These are phyloP conservation scores for Aspidiotus destructor DNA, from an alignment of 2,888 invertebrate species.

Conservation along the genomic window DNA sequence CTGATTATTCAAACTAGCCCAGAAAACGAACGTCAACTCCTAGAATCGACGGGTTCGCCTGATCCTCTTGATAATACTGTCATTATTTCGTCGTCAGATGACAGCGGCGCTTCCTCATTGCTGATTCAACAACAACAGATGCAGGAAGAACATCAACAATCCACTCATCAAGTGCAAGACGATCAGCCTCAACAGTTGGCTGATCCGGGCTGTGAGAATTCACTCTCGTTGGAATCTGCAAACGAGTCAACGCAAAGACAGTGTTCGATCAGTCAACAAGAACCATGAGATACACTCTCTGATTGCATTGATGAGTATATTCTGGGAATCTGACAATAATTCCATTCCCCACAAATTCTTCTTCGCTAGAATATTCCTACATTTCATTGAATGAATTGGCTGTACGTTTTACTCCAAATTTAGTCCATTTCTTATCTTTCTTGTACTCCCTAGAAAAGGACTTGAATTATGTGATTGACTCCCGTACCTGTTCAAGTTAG, in stretches of 20 bases:
- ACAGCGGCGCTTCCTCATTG: conserved; percentile 3
- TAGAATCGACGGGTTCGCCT: background rate
- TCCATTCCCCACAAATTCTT: no score
- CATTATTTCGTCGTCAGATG: conserved; percentile 11
- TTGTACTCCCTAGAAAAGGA: no score
- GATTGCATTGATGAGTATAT: conserved; percentile 30
- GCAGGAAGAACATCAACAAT: conserved; percentile 8
- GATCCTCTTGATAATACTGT: conserved; percentile 22
- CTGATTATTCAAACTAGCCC: conserved; percentile 19
- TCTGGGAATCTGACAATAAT: conserved; percentile 11
- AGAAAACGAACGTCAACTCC: conserved; percentile 5
- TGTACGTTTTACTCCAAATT: background rate
- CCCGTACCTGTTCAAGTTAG: no score
- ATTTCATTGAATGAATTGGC: background rate
- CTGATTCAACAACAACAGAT: conserved; percentile 22
- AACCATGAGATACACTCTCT: conserved; percentile 26
- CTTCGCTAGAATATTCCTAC: no score
- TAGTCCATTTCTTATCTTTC: no score
- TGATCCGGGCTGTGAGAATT: no score
- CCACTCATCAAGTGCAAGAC: background rate
- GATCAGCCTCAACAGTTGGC: conserved; percentile 10
- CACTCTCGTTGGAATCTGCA: background rate
- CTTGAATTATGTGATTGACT: no score
- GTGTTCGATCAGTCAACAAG: conserved; percentile 11
- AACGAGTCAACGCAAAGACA: conserved; percentile 4